Base-by-base conservation (phyloP, 2,113 vertebrate species). In the Elephas maximus region DNA sequence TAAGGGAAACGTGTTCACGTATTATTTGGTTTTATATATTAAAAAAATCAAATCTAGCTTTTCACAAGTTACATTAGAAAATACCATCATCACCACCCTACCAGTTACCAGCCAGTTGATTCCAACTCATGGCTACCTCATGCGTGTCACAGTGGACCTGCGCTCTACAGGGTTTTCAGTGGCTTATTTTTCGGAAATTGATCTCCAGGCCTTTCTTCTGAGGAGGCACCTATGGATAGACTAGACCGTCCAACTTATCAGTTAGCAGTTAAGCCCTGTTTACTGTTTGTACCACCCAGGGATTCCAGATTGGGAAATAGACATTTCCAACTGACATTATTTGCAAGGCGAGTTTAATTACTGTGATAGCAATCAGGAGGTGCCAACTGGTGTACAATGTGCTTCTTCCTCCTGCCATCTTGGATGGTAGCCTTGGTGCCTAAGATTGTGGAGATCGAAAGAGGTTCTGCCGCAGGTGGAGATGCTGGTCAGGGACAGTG, bases 401-500 rank as follows among this genome's bases (percentile, higher is more conserved):
- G 23, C 63, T 87, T 67, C 62, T 77, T 94, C 30, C 21, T 90
- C 44, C 44, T 86, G 83, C 86, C 89, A 23, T 33, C 76, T 77
- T 57, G 88, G 87, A 57, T 15, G 10, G 88, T 93, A 93, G 84
- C 96, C 96, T 77, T 30, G 30, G 28, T 24, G 48, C 48, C 48
- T 48, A 48, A 48, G 48, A 48, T 7, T 48, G 48, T 26, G 78
- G 82, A 7, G 7, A 4, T 48, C 48, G 7, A 71, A 63, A 81
- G 37, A 80, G 69, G 69, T 86, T 80, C 45, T 6, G 21, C n/a
- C 33, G 0, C 69, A 5, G 82, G 76, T 79, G 86, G 65, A 15
- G 87, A 94, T 78, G 65, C 57, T 48, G 91, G 90, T 96, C 89
- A 96, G 98, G 78, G 95, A 79, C 93, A 96, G 98, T 98, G 98